These are phyloP conservation scores for Chloroceryle inda DNA, from an alignment of 2,797 vertebrate species.

Conservation along the genomic window DNA sequence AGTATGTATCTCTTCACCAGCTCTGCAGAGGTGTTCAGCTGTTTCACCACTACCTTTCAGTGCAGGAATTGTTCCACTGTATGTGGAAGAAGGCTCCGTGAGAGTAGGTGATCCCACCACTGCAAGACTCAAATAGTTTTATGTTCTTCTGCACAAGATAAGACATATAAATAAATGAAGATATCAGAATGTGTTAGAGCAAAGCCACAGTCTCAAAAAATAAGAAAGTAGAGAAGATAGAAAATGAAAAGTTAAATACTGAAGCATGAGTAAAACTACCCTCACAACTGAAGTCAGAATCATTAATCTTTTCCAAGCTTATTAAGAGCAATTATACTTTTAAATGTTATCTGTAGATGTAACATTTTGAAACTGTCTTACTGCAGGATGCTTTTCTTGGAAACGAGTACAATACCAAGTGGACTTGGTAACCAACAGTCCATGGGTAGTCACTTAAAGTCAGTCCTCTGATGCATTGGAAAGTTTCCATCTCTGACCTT, in stretches of 20 bases:
- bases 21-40: neutral
- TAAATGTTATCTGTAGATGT: neutral
- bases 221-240: rapidly evolving
- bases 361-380: conserved; percentile 13
- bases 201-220: neutral
- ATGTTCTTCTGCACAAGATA: neutral
- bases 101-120: neutral
- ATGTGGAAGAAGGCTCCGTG: neutral
- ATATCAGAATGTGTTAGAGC: neutral
- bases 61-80: neutral
- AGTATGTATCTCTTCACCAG: neutral
- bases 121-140: neutral
- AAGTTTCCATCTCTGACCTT: neutral
- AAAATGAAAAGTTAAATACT: neutral
- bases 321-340: neutral
- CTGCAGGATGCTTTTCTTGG: neutral
- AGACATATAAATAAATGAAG: neutral
- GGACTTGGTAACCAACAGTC: neutral
- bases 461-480: neutral
- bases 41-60: neutral
- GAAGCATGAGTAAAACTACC: neutral
- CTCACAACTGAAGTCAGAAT: neutral
- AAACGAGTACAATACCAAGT: neutral
- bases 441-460: neutral
- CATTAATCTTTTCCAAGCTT: neutral